phyloP scores from a whole-genome alignment of 2,113 vertebrate genomes.

The Calidris pugnax region DNA sequence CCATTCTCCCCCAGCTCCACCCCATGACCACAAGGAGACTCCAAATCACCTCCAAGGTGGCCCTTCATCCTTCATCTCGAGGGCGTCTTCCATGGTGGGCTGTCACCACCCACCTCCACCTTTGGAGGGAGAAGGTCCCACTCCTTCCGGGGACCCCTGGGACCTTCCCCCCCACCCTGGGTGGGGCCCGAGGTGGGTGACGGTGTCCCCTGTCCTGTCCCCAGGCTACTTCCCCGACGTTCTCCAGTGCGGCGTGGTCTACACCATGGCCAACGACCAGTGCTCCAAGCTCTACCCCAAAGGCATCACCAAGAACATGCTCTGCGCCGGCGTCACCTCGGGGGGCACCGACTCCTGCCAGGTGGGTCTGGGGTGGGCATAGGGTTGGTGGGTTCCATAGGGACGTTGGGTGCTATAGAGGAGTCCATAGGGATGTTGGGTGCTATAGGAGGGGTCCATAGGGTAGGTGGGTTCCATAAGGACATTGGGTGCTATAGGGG shows the following conservation, averaged over 20 bases:
- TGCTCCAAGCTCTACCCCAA: conserved; percentile 76
- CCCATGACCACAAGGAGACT: too few species aligned
- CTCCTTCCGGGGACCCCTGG: not conserved
- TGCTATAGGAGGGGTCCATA: not conserved
- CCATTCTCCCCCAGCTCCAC: rapidly evolving
- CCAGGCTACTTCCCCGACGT: conserved; percentile 15
- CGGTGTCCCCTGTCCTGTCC: not conserved
- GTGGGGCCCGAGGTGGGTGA: not conserved
- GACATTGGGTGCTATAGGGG: too few species aligned
- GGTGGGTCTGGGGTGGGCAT: conserved; percentile 44
- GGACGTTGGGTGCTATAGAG: too few species aligned
- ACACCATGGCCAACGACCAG: conserved; percentile 68
- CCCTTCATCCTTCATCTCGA: not conserved
- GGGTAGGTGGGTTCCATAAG: too few species aligned
- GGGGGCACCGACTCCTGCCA: conserved; percentile 84
- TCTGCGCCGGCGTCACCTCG: conserved; percentile 77
- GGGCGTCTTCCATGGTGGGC: rapidly evolving
- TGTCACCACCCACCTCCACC: not conserved
- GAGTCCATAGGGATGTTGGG: not conserved
- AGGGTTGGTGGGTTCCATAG: too few species aligned
- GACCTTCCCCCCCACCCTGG: not conserved
- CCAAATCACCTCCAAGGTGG: not conserved
- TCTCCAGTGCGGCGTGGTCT: conserved; percentile 78
- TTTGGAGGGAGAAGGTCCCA: rapidly evolving
- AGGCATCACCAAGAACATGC: conserved; percentile 77